Base-by-base conservation (phyloP, 2,888 invertebrate species). In the Megaustenia siamemsis region DNA sequence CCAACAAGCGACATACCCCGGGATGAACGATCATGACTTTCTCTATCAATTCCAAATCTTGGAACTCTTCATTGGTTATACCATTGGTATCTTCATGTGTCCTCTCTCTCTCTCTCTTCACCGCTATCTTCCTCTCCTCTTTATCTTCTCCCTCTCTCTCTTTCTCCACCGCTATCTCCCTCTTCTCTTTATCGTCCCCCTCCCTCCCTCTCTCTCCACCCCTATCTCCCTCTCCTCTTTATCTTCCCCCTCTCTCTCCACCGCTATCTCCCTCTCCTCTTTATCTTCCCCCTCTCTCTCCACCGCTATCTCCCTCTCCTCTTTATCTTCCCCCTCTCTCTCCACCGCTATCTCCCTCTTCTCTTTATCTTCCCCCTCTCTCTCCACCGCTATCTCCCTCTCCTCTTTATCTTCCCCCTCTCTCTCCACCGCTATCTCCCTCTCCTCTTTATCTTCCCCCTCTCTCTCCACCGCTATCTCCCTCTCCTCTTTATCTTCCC, bases 231-330 rank as follows among this genome's bases (percentile, higher is more conserved):
- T 21, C 21, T 0, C 45, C 21, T 38, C 71, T 38, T 45, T n/a
- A n/a, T n/a, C n/a, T n/a, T n/a, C n/a, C n/a, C n/a, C n/a, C n/a
- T n/a, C n/a, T n/a, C n/a, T n/a, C n/a, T n/a, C n/a, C 45, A 12
- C 28, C 71, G 38, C n/a, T 2, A 24, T 68, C 32, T 80, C 28
- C 35, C n/a, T 80, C 32, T 68, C 32, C 66, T 43, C 45, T 49
- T 80, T 35, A 28, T 66, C 68, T 53, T 53, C 35, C 45, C 53
- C 49, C 71, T 81, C 53, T 38, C 32, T 69, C 53, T 69, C 32
- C 45, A 28, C 35, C 53, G 45, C 38, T 32, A 21, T 49, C 28
- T 35, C 28, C 28, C 32, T 45, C n/a, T 53, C 49, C 49, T 49
- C 53, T 32, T 35, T 35, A 28, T 68, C 53, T 35, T 81, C 69